phyloP scores from a whole-genome alignment of 2,888 invertebrate species.

The Limnephilus auricula region DNA sequence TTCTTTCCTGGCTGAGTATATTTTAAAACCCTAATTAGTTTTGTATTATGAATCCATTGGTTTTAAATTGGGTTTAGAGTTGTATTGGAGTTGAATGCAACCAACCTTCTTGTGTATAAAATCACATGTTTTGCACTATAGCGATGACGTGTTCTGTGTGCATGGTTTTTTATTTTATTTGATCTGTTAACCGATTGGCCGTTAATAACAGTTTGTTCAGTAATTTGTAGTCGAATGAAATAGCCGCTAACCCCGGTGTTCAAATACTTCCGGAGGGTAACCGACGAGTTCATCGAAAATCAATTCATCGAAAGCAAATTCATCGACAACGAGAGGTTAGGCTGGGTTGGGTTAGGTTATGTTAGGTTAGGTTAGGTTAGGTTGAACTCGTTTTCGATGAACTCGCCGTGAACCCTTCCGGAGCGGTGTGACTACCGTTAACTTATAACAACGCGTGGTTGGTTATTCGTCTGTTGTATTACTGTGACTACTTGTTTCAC shows the following conservation, averaged over 20 bases:
- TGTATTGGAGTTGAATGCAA: not conserved
- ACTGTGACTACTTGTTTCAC: not conserved
- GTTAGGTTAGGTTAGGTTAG: no score
- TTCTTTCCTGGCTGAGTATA: not conserved
- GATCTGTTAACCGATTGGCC: not conserved
- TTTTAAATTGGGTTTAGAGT: not conserved
- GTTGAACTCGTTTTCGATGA: no score
- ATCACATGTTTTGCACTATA: not conserved
- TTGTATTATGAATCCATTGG: not conserved
- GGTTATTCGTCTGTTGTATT: not conserved
- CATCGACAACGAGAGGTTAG: no score
- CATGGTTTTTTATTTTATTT: not conserved
- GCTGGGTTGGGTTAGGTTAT: no score
- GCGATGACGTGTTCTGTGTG: not conserved
- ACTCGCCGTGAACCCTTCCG: no score
- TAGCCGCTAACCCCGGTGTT: not conserved
- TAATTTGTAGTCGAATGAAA: not conserved
- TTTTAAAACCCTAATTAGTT: not conserved
- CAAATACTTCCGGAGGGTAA: not conserved
- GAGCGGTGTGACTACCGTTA: not conserved
- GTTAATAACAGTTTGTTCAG: not conserved
- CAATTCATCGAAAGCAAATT: no score
- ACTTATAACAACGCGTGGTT: not conserved
- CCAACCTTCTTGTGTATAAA: not conserved
- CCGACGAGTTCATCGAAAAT: no score